These are phyloP conservation scores for Thaleichthys pacificus DNA, from an alignment of 2,797 vertebrate genomes.

Conservation along the genomic window DNA sequence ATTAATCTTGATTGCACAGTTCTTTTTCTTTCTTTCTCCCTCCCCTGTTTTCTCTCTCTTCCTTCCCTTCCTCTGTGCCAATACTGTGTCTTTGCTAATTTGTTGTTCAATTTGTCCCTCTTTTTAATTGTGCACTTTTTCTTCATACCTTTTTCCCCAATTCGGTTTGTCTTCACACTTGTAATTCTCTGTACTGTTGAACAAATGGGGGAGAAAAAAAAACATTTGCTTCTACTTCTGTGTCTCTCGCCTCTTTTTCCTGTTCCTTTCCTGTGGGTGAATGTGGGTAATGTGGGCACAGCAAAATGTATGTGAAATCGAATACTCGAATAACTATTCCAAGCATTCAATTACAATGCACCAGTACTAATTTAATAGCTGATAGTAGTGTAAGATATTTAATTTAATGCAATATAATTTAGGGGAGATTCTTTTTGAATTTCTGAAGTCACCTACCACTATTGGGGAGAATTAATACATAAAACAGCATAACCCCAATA, in stretches of 20 bases:
- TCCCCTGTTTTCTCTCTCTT: conserved; percentile 1
- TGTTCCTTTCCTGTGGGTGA: neutral
- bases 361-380: too few relatives aligned
- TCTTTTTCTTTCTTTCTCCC: conserved; percentile 11
- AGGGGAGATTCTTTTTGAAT: too few relatives aligned
- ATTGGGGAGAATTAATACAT: too few relatives aligned
- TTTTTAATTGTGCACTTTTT: conserved; percentile 14
- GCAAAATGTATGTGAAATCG: neutral
- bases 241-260: conserved; percentile 22
- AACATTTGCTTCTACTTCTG: conserved; percentile 13
- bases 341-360: neutral
- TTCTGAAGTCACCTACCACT: too few relatives aligned
- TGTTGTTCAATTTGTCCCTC: conserved; percentile 13
- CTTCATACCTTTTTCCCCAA: neutral
- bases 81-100: neutral
- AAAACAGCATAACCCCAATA: too few relatives aligned
- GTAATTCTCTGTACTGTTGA: conserved; percentile 34
- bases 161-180: conserved; percentile 20
- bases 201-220: conserved; percentile 30
- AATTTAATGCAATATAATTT: too few relatives aligned
- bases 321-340: neutral
- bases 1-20: conserved; percentile 6
- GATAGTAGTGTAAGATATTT: too few relatives aligned
- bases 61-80: neutral
- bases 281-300: neutral